Evolutionary conservation across 2,797 vertebrate species (phyloP), one percentile per base, ranked within the genome.

Genomic region (Borostomias antarcticus): DNA sequence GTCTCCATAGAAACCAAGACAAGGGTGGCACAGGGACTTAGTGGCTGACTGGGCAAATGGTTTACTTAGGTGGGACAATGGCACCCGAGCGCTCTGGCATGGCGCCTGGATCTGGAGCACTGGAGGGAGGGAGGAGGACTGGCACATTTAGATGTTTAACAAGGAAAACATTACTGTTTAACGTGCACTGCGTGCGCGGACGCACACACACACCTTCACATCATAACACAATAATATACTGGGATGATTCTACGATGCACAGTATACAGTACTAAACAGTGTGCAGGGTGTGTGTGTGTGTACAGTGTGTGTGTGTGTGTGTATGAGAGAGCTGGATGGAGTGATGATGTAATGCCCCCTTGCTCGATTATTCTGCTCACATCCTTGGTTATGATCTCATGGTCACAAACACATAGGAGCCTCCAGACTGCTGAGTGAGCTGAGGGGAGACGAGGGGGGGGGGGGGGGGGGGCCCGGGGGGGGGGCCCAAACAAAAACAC

Each of bases 1-100:
- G 85, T 94, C 86, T 88, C 92, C 92, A 94, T 93, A 89, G 93
- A 88, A 93, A 95, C 93, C 70, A 83, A 73, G 73, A 89, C 87
- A 92, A 88, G 70, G 62, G 79, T 88, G 89, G 87, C 89, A 91
- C 91, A 91, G 85, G 87, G 87, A 88, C 79, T 85, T 86, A 89
- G 77, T 84, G 78, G 82, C 65, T 69, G 78, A 82, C 62, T 79
- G 74, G 77, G 75, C 72, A 81, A 81, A 83, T 79, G 75, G 13
- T 45, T 73, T 83, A 79, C 69, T 82, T 80, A 45, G n/a, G 54
- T 58, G 74, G 80, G 54, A 86, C 81, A 86, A 85, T 83, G 73
- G 59, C 70, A 70, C 70, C 5, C 26, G 75, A 73, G 72, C 61
- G 67, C 67, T 69, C 75, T 82, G 82, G 83, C 60, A 19, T 69